Base-by-base conservation (phyloP, 1,140 invertebrate species). In the Drosophila baimaii region DNA sequence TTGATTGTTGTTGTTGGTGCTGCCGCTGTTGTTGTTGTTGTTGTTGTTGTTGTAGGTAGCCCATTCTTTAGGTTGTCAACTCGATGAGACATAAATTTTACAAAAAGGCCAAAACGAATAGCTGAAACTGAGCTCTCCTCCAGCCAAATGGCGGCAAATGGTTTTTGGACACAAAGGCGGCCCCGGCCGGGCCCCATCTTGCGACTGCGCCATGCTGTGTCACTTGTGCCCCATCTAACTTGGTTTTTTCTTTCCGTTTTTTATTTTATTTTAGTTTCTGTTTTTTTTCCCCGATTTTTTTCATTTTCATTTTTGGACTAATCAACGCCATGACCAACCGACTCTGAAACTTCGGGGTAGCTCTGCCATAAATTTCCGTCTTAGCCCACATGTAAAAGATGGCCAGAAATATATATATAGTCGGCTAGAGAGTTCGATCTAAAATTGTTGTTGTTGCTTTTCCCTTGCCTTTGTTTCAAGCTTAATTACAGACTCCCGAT, bases 51-150 rank as follows among this genome's bases (percentile, higher is more conserved):
- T 77, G 59, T 75, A 37, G 84, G 77, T 47, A 77, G 74, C 75
- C 85, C 85, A 89, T 89, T 89, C 85, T 89, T 89, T 89, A 89
- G 74, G 54, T 85, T 89, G 85, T 89, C 85, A 89, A 89, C 85
- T 84, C 85, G 74, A 89, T 89, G 81, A 89, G 85, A 89, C 85
- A 89, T 89, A 89, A 89, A 90, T 89, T 54, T 89, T 89, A 81
- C 76, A 77, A 68, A 85, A 81, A 85, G 64, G 46, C 75, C 80
- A 84, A 85, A 81, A 81, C 75, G 55, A 85, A 85, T 79, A 83
- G 54, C 63, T 71, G 52, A 80, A 76, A 79, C 78, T 39, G 79
- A 80, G 61, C 61, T 61, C 51, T 54, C 51, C 51, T 12, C 25
- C 44, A 77, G 52, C 66, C 73, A 81, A 90, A 81, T 80, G 83